Conservation (phyloP, 2,113 vertebrate species). For the Himantopus leucocephalus region DNA sequence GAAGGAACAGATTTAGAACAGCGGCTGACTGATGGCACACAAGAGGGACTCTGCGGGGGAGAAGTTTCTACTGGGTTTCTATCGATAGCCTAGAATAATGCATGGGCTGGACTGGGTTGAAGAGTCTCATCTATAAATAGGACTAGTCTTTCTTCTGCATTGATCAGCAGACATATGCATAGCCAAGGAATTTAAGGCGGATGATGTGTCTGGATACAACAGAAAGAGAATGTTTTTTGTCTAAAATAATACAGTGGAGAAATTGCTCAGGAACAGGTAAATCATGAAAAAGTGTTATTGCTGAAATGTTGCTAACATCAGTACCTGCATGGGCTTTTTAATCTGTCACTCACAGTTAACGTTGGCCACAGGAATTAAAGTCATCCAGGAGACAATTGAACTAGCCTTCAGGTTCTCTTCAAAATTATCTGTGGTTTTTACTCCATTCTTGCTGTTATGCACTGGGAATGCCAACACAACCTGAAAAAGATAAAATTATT, state of each 20-base stretch:
- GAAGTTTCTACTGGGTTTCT: not conserved
- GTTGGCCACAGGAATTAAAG: not conserved
- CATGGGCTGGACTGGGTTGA: not conserved
- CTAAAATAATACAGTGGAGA: not conserved
- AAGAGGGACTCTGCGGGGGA: not conserved
- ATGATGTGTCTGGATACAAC: not conserved
- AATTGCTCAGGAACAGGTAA: not conserved
- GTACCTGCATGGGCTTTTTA: not conserved
- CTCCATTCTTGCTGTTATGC: not conserved
- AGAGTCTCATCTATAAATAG: slow-evolving; percentile 12
- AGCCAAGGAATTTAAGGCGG: not conserved
- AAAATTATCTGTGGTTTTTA: not conserved
- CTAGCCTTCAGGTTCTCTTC: not conserved
- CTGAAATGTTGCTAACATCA: not conserved
- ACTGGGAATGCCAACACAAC: not conserved
- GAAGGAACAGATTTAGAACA: not conserved
- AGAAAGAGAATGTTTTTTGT: not conserved
- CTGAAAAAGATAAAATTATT: not conserved
- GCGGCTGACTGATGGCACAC: not conserved
- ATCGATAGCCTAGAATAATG: not conserved
- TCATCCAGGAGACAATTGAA: not conserved
- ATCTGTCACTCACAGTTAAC: not conserved
- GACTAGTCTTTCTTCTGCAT: not conserved
- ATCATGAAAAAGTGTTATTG: not conserved
- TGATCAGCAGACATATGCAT: not conserved